Evolutionary conservation across 2,888 invertebrate genomes (phyloP).

Genomic region (Aproaerema taeniolella): DNA sequence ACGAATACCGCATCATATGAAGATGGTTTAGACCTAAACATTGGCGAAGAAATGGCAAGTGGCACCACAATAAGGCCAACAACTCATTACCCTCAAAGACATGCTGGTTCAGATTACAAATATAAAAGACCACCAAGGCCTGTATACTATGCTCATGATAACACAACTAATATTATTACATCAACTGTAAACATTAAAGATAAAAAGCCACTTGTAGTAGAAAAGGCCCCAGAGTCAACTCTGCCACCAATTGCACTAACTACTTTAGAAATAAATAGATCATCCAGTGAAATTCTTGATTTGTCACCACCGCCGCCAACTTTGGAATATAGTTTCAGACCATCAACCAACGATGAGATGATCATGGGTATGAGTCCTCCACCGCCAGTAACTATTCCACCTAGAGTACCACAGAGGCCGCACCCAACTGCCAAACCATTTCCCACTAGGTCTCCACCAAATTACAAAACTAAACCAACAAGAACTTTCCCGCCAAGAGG

Average conservation of each 20-base stretch:
- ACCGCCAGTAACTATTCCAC: slow-evolving; percentile 47
- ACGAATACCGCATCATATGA: slow-evolving; percentile 62
- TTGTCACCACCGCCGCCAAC: slow-evolving; percentile 72
- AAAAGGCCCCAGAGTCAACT: slow-evolving; percentile 45
- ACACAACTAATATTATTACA: slow-evolving; percentile 61
- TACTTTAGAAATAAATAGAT: slow-evolving; percentile 41
- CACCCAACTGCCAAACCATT: slow-evolving; percentile 48
- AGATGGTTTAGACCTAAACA: slow-evolving; percentile 60
- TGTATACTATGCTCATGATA: slow-evolving; percentile 33
- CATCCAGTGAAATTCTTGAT: slow-evolving; percentile 62
- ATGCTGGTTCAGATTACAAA: slow-evolving; percentile 32
- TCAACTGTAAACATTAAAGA: slow-evolving; percentile 65
- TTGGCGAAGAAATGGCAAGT: slow-evolving; percentile 58
- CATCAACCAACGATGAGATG: slow-evolving; percentile 62
- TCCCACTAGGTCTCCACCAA: slow-evolving; percentile 50
- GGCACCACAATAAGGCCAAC: slow-evolving; percentile 33
- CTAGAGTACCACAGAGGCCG: slow-evolving; percentile 42
- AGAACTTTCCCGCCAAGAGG: slow-evolving; percentile 48
- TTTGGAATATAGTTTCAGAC: slow-evolving; percentile 58
- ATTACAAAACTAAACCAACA: slow-evolving; percentile 52
- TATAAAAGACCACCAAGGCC: slow-evolving; percentile 45
- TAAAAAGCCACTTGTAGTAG: slow-evolving; percentile 62
- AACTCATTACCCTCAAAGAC: slow-evolving; percentile 28
- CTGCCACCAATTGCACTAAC: slow-evolving; percentile 50
- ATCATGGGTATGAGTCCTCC: slow-evolving; percentile 78